Evolutionary conservation across 2,888 invertebrate genomes (phyloP).

Genomic region (Cataglyphis livida): DNA sequence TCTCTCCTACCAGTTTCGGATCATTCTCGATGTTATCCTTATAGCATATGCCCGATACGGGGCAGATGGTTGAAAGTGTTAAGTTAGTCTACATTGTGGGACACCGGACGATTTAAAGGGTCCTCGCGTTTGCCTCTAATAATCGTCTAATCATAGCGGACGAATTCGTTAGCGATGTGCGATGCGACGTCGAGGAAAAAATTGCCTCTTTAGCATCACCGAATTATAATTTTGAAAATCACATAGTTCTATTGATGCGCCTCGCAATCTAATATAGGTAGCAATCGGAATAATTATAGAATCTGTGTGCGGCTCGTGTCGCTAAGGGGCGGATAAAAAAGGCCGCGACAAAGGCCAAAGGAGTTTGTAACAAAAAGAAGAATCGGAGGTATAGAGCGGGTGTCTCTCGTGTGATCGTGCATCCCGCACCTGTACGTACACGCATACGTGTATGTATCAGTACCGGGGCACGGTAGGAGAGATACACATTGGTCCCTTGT

Average conservation of each 20-base stretch:
- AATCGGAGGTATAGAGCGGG: background rate
- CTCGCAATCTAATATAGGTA: background rate
- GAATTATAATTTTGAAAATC: conserved; percentile 16
- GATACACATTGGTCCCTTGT: conserved; percentile 66
- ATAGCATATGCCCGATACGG: conserved; percentile 80
- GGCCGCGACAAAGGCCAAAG: conserved; percentile 49
- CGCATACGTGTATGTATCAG: conserved; percentile 56
- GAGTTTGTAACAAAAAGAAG: conserved; percentile 14
- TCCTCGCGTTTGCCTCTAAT: conserved; percentile 17
- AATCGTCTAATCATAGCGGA: conserved; percentile 46
- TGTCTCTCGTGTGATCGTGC: conserved; percentile 66
- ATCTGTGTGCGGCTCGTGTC: conserved; percentile 2
- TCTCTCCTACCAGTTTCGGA: conserved; percentile 69
- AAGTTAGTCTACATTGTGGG: conserved; percentile 61
- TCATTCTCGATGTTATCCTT: conserved; percentile 77
- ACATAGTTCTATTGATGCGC: background rate
- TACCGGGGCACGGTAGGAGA: conserved; percentile 57
- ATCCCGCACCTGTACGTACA: conserved; percentile 76
- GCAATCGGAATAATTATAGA: conserved; percentile 5
- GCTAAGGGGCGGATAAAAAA: conserved; percentile 59
- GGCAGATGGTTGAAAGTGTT: conserved; percentile 79
- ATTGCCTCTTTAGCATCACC: background rate
- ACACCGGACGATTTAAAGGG: conserved; percentile 68
- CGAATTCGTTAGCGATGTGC: background rate
- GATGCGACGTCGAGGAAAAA: background rate